Percentiles rank a stretch among this genome's conserved stretches.
These are phyloP conservation scores for Platerodrilus igneus DNA, from an alignment of 2,888 invertebrate genomes.

Conservation along the genomic window DNA sequence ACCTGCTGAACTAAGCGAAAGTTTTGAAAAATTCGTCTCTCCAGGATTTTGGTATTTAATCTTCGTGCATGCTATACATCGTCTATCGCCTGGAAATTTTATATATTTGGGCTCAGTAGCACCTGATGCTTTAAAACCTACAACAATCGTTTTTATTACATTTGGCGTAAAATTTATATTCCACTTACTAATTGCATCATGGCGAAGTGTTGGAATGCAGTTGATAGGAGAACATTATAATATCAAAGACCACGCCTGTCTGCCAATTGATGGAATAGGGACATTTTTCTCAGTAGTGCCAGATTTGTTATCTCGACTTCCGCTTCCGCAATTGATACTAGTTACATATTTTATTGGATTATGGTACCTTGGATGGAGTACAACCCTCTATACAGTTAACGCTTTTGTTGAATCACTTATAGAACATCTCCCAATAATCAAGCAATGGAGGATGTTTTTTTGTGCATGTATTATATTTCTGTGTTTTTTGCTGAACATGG, in stretches of 20 bases:
- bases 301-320: conserved; percentile 6
- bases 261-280: conserved; percentile 2
- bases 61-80: background rate
- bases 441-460: background rate
- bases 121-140: background rate
- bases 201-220: conserved; percentile 1
- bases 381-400: background rate
- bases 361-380: conserved; percentile 5
- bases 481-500: conserved; percentile 5
- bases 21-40: too few relatives aligned
- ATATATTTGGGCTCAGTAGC: conserved; percentile 4
- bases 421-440: conserved; percentile 5
- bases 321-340: background rate
- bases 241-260: background rate
- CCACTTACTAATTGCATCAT: background rate
- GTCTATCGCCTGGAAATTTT: conserved; percentile 5
- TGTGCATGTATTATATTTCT: conserved; percentile 5
- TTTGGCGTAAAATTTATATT: conserved; percentile 3
- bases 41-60: conserved; percentile 6
- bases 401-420: conserved; percentile 6
- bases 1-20: background rate
- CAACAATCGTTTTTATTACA: background rate
- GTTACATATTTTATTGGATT: conserved; percentile 7
- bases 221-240: background rate
- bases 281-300: conserved; percentile 9